Base-by-base conservation (phyloP, 2,888 invertebrate genomes). In the Cantharis lateralis region DNA sequence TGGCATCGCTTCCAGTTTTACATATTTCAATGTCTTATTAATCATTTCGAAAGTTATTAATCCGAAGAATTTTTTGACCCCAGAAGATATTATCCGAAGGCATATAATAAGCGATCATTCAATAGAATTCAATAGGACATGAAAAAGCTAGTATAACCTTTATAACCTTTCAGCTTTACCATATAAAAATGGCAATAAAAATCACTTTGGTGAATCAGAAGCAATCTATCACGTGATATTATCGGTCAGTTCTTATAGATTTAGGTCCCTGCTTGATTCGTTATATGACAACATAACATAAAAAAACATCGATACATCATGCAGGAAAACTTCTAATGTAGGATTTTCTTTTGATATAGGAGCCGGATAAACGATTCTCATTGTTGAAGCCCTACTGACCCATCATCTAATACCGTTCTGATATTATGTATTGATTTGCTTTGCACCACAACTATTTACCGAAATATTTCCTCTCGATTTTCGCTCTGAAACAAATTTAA, bases 201-300 rank as follows among this genome's bases (percentile, higher is more conserved):
- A 87, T 87, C 87, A 87, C 87, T 86, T 87, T 82, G 85, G 83
- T 86, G 86, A 86, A 87, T 86, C 86, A 85, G 82, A 83, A 82
- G 83, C 87, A 83, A 87, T 87, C 87, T 84, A 87, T 87, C 87
- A 87, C 84, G 83, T 84, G 87, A 87, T 87, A 87, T 87, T 87
- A 87, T 87, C 86, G 84, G 85, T 73, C 76, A 74, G 79, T 79
- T 76, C 79, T 80, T 79, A 79, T 79, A 78, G 76, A 75, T 74
- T 76, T 77, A 71, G 20, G 24, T 20, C 70, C 74, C 80, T 68
- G 74, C 78, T 75, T 80, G 77, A 76, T 77, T 76, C 76, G 63
- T 73, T 78, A 78, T 78, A 75, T 78, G 78, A 78, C 78, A 78
- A 83, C 82, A 84, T 84, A 84, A 85, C 86, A 84, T 85, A 84